Conservation (phyloP, 2,797 vertebrate genomes). For the Neopelma chrysocephalum region DNA sequence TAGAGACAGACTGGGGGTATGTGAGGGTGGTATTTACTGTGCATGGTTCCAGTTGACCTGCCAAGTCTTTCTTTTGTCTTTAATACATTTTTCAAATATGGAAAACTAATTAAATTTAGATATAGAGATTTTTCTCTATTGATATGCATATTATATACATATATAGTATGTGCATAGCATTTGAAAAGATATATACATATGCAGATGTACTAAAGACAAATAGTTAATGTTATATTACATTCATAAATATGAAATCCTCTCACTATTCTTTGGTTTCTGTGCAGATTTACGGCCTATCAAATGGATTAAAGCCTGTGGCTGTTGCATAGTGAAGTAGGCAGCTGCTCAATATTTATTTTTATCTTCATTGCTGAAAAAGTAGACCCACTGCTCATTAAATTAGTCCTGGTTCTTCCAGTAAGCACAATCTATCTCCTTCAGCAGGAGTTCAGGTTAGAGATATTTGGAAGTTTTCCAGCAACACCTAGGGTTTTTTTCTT, state of each 20-base stretch:
- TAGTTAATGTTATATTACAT: neutral
- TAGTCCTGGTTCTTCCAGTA: conserved; percentile 19
- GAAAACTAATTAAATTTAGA: neutral
- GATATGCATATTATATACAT: neutral
- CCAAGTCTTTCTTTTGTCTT: neutral
- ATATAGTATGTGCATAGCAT: neutral
- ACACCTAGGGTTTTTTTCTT: neutral
- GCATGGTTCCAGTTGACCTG: neutral
- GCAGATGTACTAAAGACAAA: conserved; percentile 6
- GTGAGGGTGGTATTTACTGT: neutral
- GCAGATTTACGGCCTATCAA: conserved; percentile 19
- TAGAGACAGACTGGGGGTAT: neutral
- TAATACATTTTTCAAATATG: neutral
- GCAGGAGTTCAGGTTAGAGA: neutral
- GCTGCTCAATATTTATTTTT: conserved; percentile 64
- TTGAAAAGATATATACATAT: neutral
- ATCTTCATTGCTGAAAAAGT: conserved; percentile 22
- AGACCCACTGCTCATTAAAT: conserved; percentile 35
- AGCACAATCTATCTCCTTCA: neutral
- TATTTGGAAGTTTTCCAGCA: conserved; percentile 32
- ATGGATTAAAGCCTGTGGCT: conserved; percentile 27
- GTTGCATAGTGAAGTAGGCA: conserved; percentile 34
- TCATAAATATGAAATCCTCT: conserved; percentile 30
- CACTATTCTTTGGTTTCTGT: neutral
- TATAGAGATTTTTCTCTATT: neutral